Conservation (phyloP, 2,113 vertebrate species). For the Nannobrachium achirus region DNA sequence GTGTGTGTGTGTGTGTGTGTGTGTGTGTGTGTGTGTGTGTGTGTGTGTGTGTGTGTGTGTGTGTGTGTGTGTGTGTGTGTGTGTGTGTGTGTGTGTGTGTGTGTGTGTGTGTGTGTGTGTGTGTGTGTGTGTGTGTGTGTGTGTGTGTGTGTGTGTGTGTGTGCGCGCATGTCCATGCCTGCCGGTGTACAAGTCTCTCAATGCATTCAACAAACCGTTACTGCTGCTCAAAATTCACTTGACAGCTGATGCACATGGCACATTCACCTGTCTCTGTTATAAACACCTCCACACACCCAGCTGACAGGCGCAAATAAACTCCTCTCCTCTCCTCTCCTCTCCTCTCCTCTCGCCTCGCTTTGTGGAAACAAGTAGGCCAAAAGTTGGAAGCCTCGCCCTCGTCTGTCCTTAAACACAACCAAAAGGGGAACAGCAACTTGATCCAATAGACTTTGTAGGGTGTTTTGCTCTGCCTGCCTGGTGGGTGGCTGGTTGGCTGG, state of each 20-base stretch:
- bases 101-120: too few species aligned
- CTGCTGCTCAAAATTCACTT: background rate
- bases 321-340: conserved; percentile 22
- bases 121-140: conserved; percentile 2
- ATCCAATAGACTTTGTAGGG: conserved; percentile 52
- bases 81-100: background rate
- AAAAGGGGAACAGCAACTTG: conserved; percentile 68
- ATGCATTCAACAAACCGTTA: too few species aligned
- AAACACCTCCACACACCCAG: conserved; percentile 17
- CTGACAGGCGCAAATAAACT: conserved; percentile 51
- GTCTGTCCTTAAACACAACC: conserved; percentile 63
- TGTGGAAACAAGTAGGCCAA: conserved; percentile 61
- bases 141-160: conserved; percentile 2
- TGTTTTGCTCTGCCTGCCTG: conserved; percentile 1
- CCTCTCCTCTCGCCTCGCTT: conserved; percentile 47
- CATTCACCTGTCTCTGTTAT: background rate
- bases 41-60: background rate
- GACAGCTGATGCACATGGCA: background rate
- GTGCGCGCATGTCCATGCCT: background rate
- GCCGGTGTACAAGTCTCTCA: too few species aligned
- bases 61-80: background rate
- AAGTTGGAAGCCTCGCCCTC: conserved; percentile 63
- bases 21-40: background rate
- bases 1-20: background rate
- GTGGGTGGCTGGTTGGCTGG: background rate